These are phyloP conservation scores for Halcyon leucocephala DNA, from an alignment of 2,797 vertebrate species.

Conservation along the genomic window DNA sequence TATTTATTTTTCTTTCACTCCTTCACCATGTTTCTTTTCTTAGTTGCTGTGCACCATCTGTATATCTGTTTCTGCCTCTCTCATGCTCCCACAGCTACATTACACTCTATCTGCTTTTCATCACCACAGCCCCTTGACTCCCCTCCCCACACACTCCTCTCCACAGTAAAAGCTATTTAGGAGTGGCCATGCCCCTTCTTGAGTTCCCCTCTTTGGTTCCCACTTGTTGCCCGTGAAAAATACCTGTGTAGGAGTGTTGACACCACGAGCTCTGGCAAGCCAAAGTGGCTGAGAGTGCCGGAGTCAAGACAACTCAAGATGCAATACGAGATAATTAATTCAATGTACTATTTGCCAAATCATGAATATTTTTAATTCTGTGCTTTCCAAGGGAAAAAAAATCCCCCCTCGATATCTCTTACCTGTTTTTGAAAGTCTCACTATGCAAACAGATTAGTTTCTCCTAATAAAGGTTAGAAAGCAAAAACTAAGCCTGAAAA, in stretches of 20 bases:
- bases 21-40: conserved; percentile 64
- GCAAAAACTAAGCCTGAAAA: not conserved
- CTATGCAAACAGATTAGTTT: conserved; percentile 24
- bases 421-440: not conserved
- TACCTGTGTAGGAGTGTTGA: not conserved
- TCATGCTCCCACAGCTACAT: not conserved
- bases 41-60: conserved; percentile 45
- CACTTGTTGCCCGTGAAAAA: conserved; percentile 26
- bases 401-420: not conserved
- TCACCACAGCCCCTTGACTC: not conserved
- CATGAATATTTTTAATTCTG: not conserved
- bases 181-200: not conserved
- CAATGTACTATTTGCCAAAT: not conserved
- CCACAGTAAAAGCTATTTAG: not conserved
- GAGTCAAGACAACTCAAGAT: not conserved
- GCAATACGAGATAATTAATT: not conserved
- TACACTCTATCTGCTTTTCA: not conserved
- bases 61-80: conserved; percentile 50
- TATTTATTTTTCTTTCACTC: conserved; percentile 71
- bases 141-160: not conserved
- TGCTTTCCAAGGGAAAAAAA: not conserved
- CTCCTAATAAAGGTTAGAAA: conserved; percentile 9
- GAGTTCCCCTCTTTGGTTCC: not conserved
- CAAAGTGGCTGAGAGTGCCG: not conserved
- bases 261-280: not conserved